Conservation (phyloP, 2,113 vertebrate species). For the Pedetes capensis region DNA sequence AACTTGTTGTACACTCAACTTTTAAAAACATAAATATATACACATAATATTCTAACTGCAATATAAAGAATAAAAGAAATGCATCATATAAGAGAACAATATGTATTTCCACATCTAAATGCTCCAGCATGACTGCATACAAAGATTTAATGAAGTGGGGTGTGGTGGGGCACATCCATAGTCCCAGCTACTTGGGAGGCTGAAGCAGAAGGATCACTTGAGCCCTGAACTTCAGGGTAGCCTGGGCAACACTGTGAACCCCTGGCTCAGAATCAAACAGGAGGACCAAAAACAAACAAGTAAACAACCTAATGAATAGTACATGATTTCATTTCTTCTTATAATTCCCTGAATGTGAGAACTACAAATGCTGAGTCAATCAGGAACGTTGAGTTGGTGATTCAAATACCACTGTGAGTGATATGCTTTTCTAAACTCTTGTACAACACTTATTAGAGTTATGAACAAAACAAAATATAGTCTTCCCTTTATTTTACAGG, state of each 20-base stretch:
- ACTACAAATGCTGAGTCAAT: background rate
- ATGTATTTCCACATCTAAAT: background rate
- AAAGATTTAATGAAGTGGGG: background rate
- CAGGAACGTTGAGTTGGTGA: background rate
- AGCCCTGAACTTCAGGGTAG: background rate
- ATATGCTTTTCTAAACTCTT: constrained; percentile 11
- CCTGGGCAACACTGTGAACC: background rate
- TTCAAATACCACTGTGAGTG: background rate
- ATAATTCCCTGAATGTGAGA: background rate
- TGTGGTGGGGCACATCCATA: background rate
- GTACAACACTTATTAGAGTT: background rate
- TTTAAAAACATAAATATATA: background rate
- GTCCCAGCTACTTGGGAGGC: background rate
- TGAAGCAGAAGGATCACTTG: background rate
- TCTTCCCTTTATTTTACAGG: constrained; percentile 30
- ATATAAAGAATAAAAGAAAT: constrained; percentile 8
- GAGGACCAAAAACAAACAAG: background rate
- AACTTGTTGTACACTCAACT: background rate
- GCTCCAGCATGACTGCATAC: background rate
- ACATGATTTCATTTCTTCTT: background rate
- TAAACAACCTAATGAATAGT: background rate
- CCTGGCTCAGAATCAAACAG: background rate
- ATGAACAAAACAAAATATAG: constrained; percentile 14
- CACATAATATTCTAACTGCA: background rate
- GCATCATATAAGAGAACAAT: background rate